phyloP scores from a whole-genome alignment of 2,888 invertebrate genomes.

The Apoderus coryli region DNA sequence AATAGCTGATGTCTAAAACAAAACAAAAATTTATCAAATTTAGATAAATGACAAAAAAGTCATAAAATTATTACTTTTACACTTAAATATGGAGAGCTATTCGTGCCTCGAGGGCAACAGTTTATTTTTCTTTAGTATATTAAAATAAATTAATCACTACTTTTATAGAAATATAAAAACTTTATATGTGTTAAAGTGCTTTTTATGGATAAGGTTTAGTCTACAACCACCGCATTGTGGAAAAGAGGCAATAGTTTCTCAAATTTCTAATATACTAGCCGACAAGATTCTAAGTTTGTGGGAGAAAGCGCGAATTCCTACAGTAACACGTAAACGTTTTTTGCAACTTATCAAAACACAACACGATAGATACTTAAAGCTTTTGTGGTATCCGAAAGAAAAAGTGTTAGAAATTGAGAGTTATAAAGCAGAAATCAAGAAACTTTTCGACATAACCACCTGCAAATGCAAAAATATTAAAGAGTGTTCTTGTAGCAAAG shows the following conservation, averaged over 20 bases:
- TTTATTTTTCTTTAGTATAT: too few species aligned
- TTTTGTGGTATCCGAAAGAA: constrained; percentile 8
- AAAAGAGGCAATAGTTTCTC: constrained; percentile 6
- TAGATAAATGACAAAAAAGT: too few species aligned
- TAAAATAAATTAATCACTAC: too few species aligned
- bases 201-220: constrained; percentile 5
- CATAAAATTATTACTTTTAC: too few species aligned
- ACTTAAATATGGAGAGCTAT: too few species aligned
- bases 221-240: constrained; percentile 4
- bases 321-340: constrained; percentile 9
- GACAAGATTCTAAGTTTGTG: constrained; percentile 8
- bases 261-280: constrained; percentile 7
- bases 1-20: too few species aligned
- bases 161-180: too few species aligned
- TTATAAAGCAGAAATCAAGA: constrained; percentile 6
- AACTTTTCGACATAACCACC: too few species aligned
- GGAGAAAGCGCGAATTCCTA: constrained; percentile 9
- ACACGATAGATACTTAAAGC: constrained; percentile 7
- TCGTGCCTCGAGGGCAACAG: too few species aligned
- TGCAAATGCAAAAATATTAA: too few species aligned
- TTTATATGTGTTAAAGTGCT: too few species aligned
- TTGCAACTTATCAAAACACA: constrained; percentile 7
- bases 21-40: too few species aligned
- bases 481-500: constrained; percentile 10
- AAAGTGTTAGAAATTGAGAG: constrained; percentile 5